Evolutionary conservation across 2,113 vertebrate species (phyloP), one percentile per base, ranked within the genome.

Genomic region (Protobothrops mucrosquamatus): DNA sequence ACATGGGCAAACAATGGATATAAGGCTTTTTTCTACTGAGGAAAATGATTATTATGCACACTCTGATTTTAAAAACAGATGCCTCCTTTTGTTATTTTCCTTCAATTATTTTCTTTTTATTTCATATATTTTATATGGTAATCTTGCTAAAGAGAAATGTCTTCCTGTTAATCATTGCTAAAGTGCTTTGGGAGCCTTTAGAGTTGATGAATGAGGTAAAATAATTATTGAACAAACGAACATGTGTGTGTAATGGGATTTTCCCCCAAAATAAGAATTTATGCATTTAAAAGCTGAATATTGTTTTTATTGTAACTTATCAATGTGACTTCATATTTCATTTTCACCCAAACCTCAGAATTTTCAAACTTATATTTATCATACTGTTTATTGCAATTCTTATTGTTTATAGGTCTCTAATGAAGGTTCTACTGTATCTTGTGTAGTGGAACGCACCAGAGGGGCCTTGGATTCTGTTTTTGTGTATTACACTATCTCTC

Each of bases 371-470:
- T 56, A 46, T 85, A 6, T 74, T 89, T 9, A 20, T 81, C 55
- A 34, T 34, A 24, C 34, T 29, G 4, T 20, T 39, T 52, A 24
- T 61, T 94, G 43, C 39, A 88, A 89, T 92, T 96, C 88, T 88
- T 92, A 2, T 92, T 96, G 74, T 90, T 97, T 97, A 43, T 95
- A 99, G 99, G 96, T 95, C 61, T 97, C 98, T 1, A 97, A 98
- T 69, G 99, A 99, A 89, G 99, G 99, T 64, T 98, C 98, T n/a
- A 99, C 98, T n/a, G 89, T 99, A 96, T 99, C 99, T 1, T 99
- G 99, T 97, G 98, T 99, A 2, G 98, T 99, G 89, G 99, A 99
- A 95, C 98, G 99, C 34, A 98, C 98, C 54, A 97, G 98, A 51
- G 99, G 99, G 89, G 98, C 98, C 34, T 97, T 99, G 96, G 99